These are phyloP conservation scores for Argyrosomus regius DNA, from an alignment of 2,797 vertebrate genomes.

Conservation along the genomic window DNA sequence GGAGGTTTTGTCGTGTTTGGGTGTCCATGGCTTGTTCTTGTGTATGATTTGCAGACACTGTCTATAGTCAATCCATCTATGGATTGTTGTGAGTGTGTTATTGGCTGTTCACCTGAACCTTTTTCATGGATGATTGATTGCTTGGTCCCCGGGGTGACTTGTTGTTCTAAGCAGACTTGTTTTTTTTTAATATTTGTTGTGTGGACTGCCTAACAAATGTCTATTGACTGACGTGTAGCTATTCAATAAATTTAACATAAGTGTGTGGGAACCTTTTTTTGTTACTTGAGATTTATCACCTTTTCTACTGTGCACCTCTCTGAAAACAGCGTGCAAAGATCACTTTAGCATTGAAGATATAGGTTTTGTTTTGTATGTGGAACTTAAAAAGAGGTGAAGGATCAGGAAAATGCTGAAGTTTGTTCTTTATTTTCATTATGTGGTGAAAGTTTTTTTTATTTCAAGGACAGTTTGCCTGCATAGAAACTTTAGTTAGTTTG, in stretches of 20 bases:
- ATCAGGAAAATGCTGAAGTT: not conserved
- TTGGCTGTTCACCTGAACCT: not conserved
- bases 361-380: not conserved
- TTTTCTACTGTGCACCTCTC: not conserved
- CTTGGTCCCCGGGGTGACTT: not conserved
- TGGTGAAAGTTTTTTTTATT: not conserved
- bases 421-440: not conserved
- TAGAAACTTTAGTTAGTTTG: too few relatives aligned
- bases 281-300: not conserved
- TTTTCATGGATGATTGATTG: slow-evolving; percentile 12
- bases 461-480: not conserved
- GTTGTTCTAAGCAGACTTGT: not conserved
- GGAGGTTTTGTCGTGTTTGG: too few relatives aligned
- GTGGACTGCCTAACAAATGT: slow-evolving; percentile 8
- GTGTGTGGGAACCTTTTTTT: not conserved
- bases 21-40: not conserved
- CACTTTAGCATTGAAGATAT: not conserved
- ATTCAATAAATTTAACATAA: not conserved
- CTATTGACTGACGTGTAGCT: not conserved
- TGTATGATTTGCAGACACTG: not conserved
- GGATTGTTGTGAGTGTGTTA: not conserved
- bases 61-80: not conserved
- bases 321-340: not conserved
- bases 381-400: not conserved
- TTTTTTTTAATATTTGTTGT: not conserved